Conservation (phyloP, 2,797 vertebrate species). For the Mergus octosetaceus region DNA sequence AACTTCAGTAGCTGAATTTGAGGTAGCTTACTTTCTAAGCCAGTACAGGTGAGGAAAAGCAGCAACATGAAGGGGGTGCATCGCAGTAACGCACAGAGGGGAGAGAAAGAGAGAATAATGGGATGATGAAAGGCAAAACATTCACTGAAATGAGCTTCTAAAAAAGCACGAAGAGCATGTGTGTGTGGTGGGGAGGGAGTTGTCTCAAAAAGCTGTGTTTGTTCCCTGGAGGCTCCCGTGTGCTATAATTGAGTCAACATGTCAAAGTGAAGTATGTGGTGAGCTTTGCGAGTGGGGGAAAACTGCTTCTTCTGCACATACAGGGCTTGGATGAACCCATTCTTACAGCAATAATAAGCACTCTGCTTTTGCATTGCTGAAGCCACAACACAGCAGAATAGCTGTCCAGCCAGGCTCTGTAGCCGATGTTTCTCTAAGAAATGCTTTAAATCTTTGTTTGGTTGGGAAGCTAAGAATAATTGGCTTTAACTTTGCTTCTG, state of each 20-base stretch:
- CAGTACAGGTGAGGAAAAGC: background rate
- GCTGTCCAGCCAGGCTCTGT: background rate
- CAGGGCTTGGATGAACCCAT: background rate
- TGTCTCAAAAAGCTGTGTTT: background rate
- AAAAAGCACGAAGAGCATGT: background rate
- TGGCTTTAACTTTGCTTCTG: background rate
- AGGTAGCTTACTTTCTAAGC: background rate
- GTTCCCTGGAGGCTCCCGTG: background rate
- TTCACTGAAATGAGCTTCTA: background rate
- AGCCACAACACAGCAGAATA: background rate
- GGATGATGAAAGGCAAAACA: background rate
- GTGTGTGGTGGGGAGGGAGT: background rate
- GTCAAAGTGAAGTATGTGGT: constrained; percentile 44
- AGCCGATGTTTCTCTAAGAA: background rate
- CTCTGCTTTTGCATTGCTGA: background rate
- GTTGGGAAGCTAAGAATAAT: constrained; percentile 6
- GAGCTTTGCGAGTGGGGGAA: background rate
- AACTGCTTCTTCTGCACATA: background rate
- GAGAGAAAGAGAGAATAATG: background rate
- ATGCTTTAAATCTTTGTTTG: background rate
- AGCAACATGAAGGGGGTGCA: fast-evolving
- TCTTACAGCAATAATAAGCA: background rate
- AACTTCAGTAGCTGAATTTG: background rate
- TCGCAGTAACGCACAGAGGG: background rate
- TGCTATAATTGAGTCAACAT: constrained; percentile 49